These are phyloP conservation scores for Malaclemys terrapin DNA, from an alignment of 2,113 vertebrate genomes.

Conservation along the genomic window DNA sequence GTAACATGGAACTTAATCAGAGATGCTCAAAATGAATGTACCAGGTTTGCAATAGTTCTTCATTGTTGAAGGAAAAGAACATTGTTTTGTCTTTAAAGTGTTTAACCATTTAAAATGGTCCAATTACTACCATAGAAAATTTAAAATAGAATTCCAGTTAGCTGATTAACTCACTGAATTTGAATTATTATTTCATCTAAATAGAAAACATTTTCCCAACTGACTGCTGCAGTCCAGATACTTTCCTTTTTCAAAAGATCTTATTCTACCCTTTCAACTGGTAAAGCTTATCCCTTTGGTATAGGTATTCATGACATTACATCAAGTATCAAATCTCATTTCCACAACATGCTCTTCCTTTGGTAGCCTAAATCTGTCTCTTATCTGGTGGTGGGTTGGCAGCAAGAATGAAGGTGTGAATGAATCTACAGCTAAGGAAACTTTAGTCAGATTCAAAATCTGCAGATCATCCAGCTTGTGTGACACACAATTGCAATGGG, in stretches of 20 bases:
- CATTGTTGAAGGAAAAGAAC: not conserved
- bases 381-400: conserved; percentile 36
- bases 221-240: not conserved
- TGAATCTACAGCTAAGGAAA: conserved; percentile 22
- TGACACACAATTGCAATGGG: not conserved
- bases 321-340: conserved; percentile 43
- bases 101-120: not conserved
- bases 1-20: not conserved
- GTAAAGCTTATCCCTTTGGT: not conserved
- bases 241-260: not conserved
- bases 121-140: not conserved
- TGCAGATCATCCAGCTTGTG: conserved; percentile 23
- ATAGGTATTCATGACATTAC: not conserved
- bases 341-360: conserved; percentile 18
- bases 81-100: not conserved
- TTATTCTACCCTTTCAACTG: not conserved
- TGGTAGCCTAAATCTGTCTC: conserved; percentile 42
- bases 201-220: not conserved
- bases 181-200: conserved; percentile 13
- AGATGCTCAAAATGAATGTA: not conserved
- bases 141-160: not conserved
- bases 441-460: conserved; percentile 29
- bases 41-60: conserved; percentile 10
- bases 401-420: conserved; percentile 46
- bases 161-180: not conserved